A percentile compares a stretch with the other conserved stretches of the same genome.
These are phyloP conservation scores for Anthophora plumipes DNA, from an alignment of 2,888 invertebrate genomes.

Conservation along the genomic window DNA sequence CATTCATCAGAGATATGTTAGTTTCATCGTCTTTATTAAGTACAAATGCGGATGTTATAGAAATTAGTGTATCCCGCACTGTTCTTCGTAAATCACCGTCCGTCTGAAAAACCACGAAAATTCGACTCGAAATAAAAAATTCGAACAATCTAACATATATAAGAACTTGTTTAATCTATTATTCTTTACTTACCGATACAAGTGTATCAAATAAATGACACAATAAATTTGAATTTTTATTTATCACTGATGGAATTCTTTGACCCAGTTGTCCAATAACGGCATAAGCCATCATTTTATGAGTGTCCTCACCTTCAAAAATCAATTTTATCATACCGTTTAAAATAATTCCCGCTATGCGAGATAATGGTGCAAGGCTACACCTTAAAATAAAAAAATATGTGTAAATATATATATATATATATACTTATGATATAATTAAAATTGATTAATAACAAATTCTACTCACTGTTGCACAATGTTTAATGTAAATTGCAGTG, in stretches of 20 bases:
- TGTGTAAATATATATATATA: not conserved
- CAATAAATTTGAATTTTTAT: conserved; percentile 88
- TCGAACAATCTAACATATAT: conserved; percentile 12
- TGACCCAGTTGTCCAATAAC: conserved; percentile 90
- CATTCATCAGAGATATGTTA: conserved; percentile 86
- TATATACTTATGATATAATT: not conserved
- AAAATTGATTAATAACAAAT: conserved; percentile 1
- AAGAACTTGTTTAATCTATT: not conserved
- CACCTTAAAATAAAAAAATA: conserved; percentile 85
- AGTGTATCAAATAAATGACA: conserved; percentile 86
- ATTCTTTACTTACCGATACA: conserved; percentile 80
- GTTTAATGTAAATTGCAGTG: conserved; percentile 92
- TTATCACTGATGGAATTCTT: conserved; percentile 87
- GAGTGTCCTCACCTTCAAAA: conserved; percentile 87
- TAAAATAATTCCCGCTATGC: conserved; percentile 90
- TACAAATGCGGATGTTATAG: conserved; percentile 80
- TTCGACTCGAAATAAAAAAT: conserved; percentile 1
- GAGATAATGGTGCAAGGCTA: conserved; percentile 87
- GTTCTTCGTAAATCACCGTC: conserved; percentile 79
- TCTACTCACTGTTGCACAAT: conserved; percentile 91
- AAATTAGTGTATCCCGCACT: conserved; percentile 80
- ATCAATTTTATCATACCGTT: conserved; percentile 91
- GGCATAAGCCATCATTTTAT: conserved; percentile 90
- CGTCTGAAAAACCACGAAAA: conserved; percentile 69
- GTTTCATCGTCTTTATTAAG: conserved; percentile 79